A percentile compares a stretch with the other conserved stretches of the same genome.
Evolutionary conservation across 2,797 vertebrate species (phyloP).

Genomic region (Melanotaenia maccullochi): DNA sequence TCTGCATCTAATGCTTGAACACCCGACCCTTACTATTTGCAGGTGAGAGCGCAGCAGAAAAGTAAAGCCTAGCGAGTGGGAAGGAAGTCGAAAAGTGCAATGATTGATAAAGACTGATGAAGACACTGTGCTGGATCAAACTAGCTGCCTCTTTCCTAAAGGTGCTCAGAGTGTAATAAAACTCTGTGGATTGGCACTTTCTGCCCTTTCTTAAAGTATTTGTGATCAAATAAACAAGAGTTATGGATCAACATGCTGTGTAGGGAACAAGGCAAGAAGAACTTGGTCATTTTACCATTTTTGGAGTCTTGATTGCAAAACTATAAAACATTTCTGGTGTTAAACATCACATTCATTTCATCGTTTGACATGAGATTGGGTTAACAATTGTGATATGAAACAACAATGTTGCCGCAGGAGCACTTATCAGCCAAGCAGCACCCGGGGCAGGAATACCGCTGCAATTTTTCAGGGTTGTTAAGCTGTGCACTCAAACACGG

Average conservation of each 20-base stretch:
- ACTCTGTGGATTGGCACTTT: neutral
- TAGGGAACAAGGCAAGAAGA: too few relatives aligned
- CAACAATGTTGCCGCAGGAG: neutral
- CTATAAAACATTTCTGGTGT: too few relatives aligned
- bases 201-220: too few relatives aligned
- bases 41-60: neutral
- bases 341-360: neutral
- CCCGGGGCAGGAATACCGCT: neutral
- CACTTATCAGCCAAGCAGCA: too few relatives aligned
- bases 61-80: too few relatives aligned
- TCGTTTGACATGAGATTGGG: neutral
- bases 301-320: too few relatives aligned
- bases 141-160: neutral
- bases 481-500: neutral
- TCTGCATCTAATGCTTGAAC: neutral
- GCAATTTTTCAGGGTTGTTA: neutral
- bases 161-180: neutral
- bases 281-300: too few relatives aligned
- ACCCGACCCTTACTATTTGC: neutral
- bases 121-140: neutral
- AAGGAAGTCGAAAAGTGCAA: too few relatives aligned
- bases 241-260: too few relatives aligned
- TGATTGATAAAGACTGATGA: neutral
- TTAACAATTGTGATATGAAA: neutral
- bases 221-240: too few relatives aligned